Evolutionary conservation across 2,113 vertebrate genomes (phyloP), one percentile per base, ranked within the genome.

Genomic region (Calonectris borealis): DNA sequence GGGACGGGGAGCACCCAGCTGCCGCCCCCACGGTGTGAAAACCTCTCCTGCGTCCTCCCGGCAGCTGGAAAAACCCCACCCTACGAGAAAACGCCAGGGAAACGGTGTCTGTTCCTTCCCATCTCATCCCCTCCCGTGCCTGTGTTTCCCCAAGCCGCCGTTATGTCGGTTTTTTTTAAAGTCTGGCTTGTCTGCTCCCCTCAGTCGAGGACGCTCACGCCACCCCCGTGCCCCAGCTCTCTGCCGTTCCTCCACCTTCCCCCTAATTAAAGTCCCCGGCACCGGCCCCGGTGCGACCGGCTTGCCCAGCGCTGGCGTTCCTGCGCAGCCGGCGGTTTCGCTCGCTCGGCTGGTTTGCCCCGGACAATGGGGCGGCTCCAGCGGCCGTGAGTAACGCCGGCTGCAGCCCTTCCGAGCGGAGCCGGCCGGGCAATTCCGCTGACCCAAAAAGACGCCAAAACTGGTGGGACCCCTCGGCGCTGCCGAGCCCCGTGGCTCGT

Each of bases 381-480:
- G 60, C 36, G 5, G 48, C 60, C 7, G 17, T 52, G 76, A 79
- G 76, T 52, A 40, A 52, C 60, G 8, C 46, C n/a, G 46, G 75
- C 75, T 51, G 46, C 58, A 16, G 46, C 75, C 46, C 16, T 64
- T 51, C 46, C 22, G 17, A 52, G 77, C 7, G 15, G 16, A 40
- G 36, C 36, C 51, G 10, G 26, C 48, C 12, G 38, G 52, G 31
- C 40, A 4, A 26, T 42, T 34, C 48, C 24, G 68, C 68, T n/a
- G 81, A 62, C 32, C 46, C 57, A 4, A 42, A 71, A 61, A 22
- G 65, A 38, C 6, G 17, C 64, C 7, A 11, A 34, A 32, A 21
- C 31, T 5, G 1, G 1, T 6, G 42, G 34, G 42, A 27, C 34
- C 44, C 34, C 57, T 3, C 1, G 11, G 42, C 1, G 4, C 36